Conservation (phyloP, 2,113 vertebrate genomes). For the Callospermophilus lateralis region DNA sequence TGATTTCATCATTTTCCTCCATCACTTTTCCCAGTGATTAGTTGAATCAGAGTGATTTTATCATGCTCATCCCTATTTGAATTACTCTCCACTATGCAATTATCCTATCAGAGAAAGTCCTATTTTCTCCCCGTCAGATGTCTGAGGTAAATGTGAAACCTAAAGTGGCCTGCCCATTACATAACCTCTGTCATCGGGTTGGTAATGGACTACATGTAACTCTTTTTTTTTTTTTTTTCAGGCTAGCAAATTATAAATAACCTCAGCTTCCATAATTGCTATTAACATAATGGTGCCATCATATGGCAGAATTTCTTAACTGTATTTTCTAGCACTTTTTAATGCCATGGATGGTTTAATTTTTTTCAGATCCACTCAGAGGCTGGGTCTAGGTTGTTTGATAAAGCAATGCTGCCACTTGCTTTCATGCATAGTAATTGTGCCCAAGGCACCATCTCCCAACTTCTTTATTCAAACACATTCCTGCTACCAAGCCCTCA, state of each 20-base stretch:
- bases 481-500: background rate
- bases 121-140: slow-evolving; percentile 87
- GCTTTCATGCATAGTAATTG: background rate
- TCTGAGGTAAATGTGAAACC: slow-evolving; percentile 87
- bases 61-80: slow-evolving; percentile 85
- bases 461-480: slow-evolving; percentile 7
- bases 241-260: slow-evolving; percentile 80
- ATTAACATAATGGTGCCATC: slow-evolving; percentile 70
- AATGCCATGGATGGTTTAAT: slow-evolving; percentile 25
- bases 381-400: slow-evolving; percentile 19
- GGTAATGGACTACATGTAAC: slow-evolving; percentile 82
- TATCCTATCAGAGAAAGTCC: slow-evolving; percentile 88
- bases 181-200: slow-evolving; percentile 85
- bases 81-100: slow-evolving; percentile 88
- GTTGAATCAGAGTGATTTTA: slow-evolving; percentile 87
- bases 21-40: slow-evolving; percentile 85
- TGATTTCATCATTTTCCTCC: slow-evolving; percentile 85
- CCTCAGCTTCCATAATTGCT: slow-evolving; percentile 78
- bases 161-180: slow-evolving; percentile 85
- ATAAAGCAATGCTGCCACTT: rapidly evolving
- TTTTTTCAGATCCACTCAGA: slow-evolving; percentile 36
- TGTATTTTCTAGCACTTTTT: slow-evolving; percentile 68
- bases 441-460: background rate
- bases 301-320: slow-evolving; percentile 75
- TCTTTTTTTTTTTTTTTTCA: slow-evolving; percentile 45